Conservation (phyloP, 2,797 vertebrate genomes). For the Anabacerthia variegaticeps region DNA sequence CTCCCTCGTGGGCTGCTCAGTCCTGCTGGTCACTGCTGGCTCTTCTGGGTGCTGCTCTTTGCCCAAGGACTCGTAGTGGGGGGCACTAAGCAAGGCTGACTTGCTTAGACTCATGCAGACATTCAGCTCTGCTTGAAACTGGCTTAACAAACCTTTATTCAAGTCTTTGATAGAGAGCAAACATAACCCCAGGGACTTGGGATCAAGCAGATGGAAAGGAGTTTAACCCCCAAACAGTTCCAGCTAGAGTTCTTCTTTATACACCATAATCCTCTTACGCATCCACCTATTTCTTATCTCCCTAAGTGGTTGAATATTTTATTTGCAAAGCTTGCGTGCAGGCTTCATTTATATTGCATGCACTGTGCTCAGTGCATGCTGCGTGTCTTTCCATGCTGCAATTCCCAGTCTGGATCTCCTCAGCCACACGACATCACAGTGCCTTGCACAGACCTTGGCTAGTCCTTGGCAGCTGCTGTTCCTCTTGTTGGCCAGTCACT, state of each 20-base stretch:
- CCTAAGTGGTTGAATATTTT: background rate
- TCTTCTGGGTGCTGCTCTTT: background rate
- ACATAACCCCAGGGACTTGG: background rate
- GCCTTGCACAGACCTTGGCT: background rate
- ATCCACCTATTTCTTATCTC: conserved; percentile 29
- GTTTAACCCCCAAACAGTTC: conserved; percentile 11
- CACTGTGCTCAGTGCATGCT: background rate
- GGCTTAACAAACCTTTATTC: background rate
- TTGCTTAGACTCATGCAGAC: background rate
- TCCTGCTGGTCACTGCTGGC: background rate
- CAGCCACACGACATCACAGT: rapidly evolving
- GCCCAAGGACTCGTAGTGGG: background rate
- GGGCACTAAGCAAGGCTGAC: background rate
- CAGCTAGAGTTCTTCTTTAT: background rate
- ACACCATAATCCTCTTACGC: background rate
- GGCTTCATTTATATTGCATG: background rate
- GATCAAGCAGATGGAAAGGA: conserved; percentile 14
- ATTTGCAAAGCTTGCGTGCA: background rate
- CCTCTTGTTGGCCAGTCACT: too few species aligned
- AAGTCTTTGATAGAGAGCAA: background rate
- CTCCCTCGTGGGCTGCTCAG: background rate
- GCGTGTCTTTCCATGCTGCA: background rate
- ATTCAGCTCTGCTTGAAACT: background rate
- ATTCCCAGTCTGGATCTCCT: background rate
- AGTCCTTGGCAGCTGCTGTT: background rate